Evolutionary conservation across 2,888 invertebrate genomes (phyloP).

Genomic region (Callosobruchus maculatus): DNA sequence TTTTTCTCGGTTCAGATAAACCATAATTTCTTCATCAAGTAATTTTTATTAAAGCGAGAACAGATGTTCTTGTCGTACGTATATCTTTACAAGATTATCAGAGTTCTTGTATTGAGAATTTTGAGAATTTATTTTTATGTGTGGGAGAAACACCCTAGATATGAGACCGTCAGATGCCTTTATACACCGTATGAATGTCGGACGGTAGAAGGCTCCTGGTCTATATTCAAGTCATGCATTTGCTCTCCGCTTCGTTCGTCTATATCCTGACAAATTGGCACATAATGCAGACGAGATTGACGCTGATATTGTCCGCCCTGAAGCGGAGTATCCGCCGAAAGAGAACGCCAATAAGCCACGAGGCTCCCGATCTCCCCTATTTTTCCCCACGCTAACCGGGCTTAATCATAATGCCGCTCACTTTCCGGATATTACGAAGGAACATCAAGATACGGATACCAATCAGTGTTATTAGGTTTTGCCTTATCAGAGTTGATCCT

Average conservation of each 20-base stretch:
- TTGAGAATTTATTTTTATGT: no score
- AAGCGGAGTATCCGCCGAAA: neutral
- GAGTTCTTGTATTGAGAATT: no score
- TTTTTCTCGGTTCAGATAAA: no score
- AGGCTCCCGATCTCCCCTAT: neutral
- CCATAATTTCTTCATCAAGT: no score
- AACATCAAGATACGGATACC: neutral
- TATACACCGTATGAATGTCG: no score
- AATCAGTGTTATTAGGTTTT: neutral
- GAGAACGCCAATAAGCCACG: neutral
- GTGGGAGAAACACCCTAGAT: no score
- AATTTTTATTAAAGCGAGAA: no score
- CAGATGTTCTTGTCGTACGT: no score
- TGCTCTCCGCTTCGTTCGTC: neutral
- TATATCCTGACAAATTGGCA: neutral
- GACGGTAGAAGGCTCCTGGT: no score
- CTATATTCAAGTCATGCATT: no score
- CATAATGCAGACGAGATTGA: neutral
- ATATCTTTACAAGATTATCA: no score
- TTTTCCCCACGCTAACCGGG: neutral
- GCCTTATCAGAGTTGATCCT: neutral
- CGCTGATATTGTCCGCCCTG: neutral
- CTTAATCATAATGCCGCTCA: neutral
- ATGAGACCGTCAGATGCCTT: no score
- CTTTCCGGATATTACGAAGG: neutral